phyloP scores from a whole-genome alignment of 2,113 vertebrate genomes.

The Forbesichthys papilliferus region DNA sequence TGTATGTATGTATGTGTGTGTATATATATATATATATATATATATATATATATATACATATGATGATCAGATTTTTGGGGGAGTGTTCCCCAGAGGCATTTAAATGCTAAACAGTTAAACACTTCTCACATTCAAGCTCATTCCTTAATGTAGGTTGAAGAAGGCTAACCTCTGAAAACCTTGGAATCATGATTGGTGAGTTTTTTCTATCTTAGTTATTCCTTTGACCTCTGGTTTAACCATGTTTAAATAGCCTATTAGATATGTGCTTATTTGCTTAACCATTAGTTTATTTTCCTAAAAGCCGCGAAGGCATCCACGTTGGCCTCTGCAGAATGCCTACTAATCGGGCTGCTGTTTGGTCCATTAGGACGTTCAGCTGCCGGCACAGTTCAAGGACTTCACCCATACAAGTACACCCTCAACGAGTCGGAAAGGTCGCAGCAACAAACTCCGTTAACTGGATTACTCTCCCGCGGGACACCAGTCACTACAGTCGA shows the following conservation, averaged over 20 bases:
- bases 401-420: slow-evolving; percentile 86
- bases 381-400: slow-evolving; percentile 80
- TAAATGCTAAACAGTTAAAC: slow-evolving; percentile 77
- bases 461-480: slow-evolving; percentile 76
- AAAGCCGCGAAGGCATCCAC: slow-evolving; percentile 79
- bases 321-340: slow-evolving; percentile 49
- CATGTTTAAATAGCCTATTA: too few relatives aligned
- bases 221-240: too few relatives aligned
- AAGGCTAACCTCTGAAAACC: slow-evolving; percentile 22
- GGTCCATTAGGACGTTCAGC: slow-evolving; percentile 69
- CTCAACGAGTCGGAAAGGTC: slow-evolving; percentile 86
- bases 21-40: too few relatives aligned
- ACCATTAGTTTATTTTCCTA: neutral
- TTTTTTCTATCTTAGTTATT: neutral
- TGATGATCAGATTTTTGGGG: slow-evolving; percentile 61
- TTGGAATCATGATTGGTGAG: slow-evolving; percentile 41
- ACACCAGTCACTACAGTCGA: slow-evolving; percentile 76
- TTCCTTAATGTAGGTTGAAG: slow-evolving; percentile 35
- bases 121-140: neutral
- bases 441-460: slow-evolving; percentile 74
- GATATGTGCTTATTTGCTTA: neutral
- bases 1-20: too few relatives aligned
- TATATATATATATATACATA: neutral
- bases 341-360: slow-evolving; percentile 77
- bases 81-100: slow-evolving; percentile 80